A percentile compares a stretch with the other conserved stretches of the same genome.
Conservation (phyloP, 2,797 vertebrate genomes). For the Gymnopithys bicolor region DNA sequence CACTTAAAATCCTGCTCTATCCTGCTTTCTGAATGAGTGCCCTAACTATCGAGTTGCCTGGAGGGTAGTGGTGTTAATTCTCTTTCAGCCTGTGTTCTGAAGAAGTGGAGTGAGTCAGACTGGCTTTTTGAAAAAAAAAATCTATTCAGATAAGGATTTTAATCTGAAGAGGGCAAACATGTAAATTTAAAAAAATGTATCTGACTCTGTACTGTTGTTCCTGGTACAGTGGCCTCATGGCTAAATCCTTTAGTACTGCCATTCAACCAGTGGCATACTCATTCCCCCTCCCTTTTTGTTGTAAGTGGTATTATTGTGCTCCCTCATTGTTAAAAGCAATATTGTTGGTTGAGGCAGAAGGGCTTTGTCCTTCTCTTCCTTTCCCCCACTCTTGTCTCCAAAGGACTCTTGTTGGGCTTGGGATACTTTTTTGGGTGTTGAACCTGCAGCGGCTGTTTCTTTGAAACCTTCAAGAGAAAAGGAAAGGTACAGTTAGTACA, state of each 20-base stretch:
- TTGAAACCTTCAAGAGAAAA: background rate
- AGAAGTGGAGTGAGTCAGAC: background rate
- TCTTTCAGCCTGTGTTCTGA: background rate
- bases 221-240: rapidly evolving
- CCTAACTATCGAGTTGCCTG: background rate
- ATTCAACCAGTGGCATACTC: rapidly evolving
- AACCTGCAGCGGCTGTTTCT: background rate
- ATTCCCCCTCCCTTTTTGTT: background rate
- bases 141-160: background rate
- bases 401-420: background rate
- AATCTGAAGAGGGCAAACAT: background rate
- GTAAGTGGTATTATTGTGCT: rapidly evolving
- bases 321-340: background rate
- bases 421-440: background rate
- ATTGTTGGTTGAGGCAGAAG: background rate
- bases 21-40: background rate
- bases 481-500: background rate
- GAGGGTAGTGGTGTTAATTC: background rate
- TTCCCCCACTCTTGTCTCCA: background rate
- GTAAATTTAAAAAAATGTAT: background rate
- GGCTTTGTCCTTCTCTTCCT: background rate
- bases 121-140: background rate
- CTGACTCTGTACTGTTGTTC: background rate
- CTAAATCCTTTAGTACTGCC: background rate
- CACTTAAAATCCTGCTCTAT: background rate